A percentile compares a stretch with the other conserved stretches of the same genome.
Evolutionary conservation across 2,797 vertebrate species (phyloP).

Genomic region (Chaetodon trifasciatus): DNA sequence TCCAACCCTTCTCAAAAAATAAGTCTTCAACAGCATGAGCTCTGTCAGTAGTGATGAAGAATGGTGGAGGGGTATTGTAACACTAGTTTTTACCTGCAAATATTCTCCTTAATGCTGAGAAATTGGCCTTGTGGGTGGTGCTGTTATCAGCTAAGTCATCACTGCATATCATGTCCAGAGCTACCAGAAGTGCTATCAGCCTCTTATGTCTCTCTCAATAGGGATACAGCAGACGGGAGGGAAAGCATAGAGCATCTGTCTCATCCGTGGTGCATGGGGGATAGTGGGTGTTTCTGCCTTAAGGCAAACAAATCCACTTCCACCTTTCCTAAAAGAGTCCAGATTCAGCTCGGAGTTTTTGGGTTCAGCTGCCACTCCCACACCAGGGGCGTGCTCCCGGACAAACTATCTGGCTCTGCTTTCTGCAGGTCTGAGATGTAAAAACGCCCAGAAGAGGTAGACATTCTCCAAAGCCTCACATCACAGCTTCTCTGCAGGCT

Average conservation of each 20-base stretch:
- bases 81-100: slow-evolving; percentile 2
- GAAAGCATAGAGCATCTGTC: slow-evolving; percentile 46
- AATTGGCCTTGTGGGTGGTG: slow-evolving; percentile 36
- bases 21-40: not conserved
- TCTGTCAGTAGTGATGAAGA: not conserved
- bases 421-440: slow-evolving; percentile 36
- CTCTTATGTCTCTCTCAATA: slow-evolving; percentile 21
- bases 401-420: slow-evolving; percentile 36
- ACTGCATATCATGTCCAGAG: slow-evolving; percentile 37
- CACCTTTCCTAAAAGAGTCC: slow-evolving; percentile 39
- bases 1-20: not conserved
- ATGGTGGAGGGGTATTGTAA: not conserved
- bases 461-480: slow-evolving; percentile 19
- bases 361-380: slow-evolving; percentile 28
- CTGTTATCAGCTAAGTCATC: slow-evolving; percentile 55
- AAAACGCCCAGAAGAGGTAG: slow-evolving; percentile 41
- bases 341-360: slow-evolving; percentile 50
- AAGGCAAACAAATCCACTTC: slow-evolving; percentile 52
- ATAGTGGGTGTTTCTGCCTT: slow-evolving; percentile 50
- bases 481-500: slow-evolving; percentile 30
- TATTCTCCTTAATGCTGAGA: slow-evolving; percentile 22
- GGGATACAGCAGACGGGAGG: slow-evolving; percentile 42
- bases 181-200: slow-evolving; percentile 7
- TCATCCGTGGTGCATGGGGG: slow-evolving; percentile 13
- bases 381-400: slow-evolving; percentile 4